Evolutionary conservation across 2,797 vertebrate genomes (phyloP).

Genomic region (Natrix natrix): DNA sequence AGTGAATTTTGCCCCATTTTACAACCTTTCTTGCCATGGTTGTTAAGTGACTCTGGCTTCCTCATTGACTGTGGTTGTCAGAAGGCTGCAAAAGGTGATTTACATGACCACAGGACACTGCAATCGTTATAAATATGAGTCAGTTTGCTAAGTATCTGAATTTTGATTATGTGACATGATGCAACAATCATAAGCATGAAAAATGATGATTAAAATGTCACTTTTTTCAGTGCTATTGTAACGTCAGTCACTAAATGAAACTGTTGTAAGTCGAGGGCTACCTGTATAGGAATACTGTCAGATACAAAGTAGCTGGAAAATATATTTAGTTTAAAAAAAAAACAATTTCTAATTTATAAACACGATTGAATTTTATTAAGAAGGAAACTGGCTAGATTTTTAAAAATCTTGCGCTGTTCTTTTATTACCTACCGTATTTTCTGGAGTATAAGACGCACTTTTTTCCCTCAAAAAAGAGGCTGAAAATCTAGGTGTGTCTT

Average conservation of each 20-base stretch:
- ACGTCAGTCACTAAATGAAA: not conserved
- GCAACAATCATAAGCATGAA: not conserved
- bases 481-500: too few relatives aligned
- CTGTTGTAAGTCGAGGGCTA: too few relatives aligned
- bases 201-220: not conserved
- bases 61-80: not conserved
- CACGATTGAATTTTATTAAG: constrained; percentile 21
- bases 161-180: not conserved
- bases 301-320: constrained; percentile 22
- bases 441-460: too few relatives aligned
- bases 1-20: not conserved
- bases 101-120: not conserved
- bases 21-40: not conserved
- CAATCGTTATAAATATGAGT: not conserved
- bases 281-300: constrained; percentile 1
- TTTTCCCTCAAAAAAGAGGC: too few relatives aligned
- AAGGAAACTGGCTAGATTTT: not conserved
- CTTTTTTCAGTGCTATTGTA: not conserved
- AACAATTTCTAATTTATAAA: constrained; percentile 25
- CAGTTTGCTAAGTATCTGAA: not conserved
- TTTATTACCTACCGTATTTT: constrained; percentile 2
- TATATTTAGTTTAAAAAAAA: not conserved
- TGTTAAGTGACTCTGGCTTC: not conserved
- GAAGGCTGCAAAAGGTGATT: not conserved
- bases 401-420: not conserved